phyloP scores from a whole-genome alignment of 2,797 vertebrate species.

The Amphiprion clarkii region DNA sequence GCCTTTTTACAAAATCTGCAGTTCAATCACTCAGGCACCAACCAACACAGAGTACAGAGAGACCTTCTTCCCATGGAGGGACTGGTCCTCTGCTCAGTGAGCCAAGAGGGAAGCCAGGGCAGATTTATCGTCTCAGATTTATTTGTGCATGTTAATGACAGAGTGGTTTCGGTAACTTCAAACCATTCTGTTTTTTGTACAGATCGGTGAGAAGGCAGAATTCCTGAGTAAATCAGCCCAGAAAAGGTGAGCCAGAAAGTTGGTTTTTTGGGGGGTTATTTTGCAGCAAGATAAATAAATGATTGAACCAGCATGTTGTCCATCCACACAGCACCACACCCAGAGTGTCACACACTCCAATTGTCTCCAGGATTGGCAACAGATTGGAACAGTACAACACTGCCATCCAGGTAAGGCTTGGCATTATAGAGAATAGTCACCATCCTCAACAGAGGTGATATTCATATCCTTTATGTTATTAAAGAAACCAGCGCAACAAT shows the following conservation, averaged over 20 bases:
- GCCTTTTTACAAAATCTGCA: conserved; percentile 30
- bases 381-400: conserved; percentile 94
- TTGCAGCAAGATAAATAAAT: background rate
- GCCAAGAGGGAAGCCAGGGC: conserved; percentile 22
- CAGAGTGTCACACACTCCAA: conserved; percentile 88
- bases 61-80: conserved; percentile 31
- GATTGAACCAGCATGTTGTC: background rate
- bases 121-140: conserved; percentile 13
- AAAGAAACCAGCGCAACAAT: background rate
- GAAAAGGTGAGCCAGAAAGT: conserved; percentile 88
- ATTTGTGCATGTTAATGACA: conserved; percentile 10
- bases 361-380: conserved; percentile 95
- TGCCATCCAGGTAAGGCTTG: conserved; percentile 90
- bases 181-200: conserved; percentile 39
- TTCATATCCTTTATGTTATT: background rate
- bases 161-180: conserved; percentile 8
- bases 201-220: conserved; percentile 95
- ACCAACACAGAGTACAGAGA: conserved; percentile 33
- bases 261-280: background rate
- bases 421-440: background rate
- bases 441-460: background rate
- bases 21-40: conserved; percentile 31
- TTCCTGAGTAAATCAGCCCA: conserved; percentile 95
- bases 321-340: conserved; percentile 73
- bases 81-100: conserved; percentile 13